Base-by-base conservation (phyloP, 1,140 invertebrate genomes). In the Plectrocnemia conspersa region DNA sequence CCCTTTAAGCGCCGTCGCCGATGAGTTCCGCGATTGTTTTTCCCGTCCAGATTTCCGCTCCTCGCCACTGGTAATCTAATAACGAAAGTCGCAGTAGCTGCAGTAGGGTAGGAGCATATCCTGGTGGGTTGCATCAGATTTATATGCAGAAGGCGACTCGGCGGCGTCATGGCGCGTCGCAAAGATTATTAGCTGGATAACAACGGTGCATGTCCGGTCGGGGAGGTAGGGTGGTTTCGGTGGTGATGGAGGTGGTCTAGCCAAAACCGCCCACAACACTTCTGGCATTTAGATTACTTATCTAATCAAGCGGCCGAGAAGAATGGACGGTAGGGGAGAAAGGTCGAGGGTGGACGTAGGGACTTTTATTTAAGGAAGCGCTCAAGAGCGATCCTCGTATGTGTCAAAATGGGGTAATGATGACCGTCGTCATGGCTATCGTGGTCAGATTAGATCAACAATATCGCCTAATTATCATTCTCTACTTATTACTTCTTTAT, bases 211-310 rank as follows among this genome's bases (percentile, higher is more conserved):
- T 44, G 41, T 44, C 4, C 41, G n/a, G 21, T 2, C 3, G 44
- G n/a, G n/a, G n/a, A n/a, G n/a, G n/a, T n/a, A n/a, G n/a, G n/a
- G n/a, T n/a, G n/a, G n/a, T n/a, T n/a, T 7, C 44, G 13, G 23
- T 10, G 24, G 44, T 2, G 2, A 4, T 48, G 47, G 21, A 13
- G 27, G 29, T 25, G 33, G 19, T 10, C 15, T 13, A 40, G n/a
- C 25, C 19, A 18, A 22, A 16, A 32, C 38, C 21, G 53, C 45
- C 49, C 38, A 54, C 53, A 32, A 53, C 53, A 56, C 58, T 52
- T 54, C 54, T 56, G 53, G 58, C 58, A 60, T 60, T 60, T 60
- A 60, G 58, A 60, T 60, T 60, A 60, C 58, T 60, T 60, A 60
- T 60, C 58, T 52, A 60, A 60, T 60, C 58, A 60, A 46, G 38